phyloP scores from a whole-genome alignment of 1,140 invertebrate species.

The Aphelinus atriplicis region DNA sequence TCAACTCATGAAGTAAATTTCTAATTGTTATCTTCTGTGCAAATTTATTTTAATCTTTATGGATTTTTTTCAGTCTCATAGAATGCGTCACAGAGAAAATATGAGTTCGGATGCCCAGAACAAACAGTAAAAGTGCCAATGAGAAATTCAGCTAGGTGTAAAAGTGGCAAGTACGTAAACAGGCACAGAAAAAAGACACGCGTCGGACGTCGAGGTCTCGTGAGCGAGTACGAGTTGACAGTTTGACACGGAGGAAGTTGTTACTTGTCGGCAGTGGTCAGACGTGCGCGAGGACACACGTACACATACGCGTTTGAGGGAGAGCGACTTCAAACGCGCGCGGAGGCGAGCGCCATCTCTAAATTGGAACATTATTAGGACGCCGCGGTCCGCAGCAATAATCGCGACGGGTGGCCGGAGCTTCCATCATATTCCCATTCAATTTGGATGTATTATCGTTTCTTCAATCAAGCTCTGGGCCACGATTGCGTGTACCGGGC shows the following conservation, averaged over 20 bases:
- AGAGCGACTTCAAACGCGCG: constrained; percentile 39
- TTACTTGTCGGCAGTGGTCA: constrained; percentile 48
- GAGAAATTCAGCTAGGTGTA: too few species aligned
- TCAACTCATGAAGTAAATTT: too few species aligned
- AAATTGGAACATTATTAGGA: constrained; percentile 58
- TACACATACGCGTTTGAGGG: background rate
- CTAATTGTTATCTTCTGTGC: too few species aligned
- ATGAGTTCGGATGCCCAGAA: too few species aligned
- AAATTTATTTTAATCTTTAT: too few species aligned
- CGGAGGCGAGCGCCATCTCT: constrained; percentile 21
- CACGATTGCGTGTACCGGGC: background rate
- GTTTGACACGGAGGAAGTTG: constrained; percentile 45
- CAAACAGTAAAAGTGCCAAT: too few species aligned
- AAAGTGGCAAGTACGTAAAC: too few species aligned
- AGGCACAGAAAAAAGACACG: too few species aligned
- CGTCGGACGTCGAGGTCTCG: too few species aligned
- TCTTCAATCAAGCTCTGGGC: constrained; percentile 39
- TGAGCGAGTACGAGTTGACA: background rate
- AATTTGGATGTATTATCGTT: constrained; percentile 47
- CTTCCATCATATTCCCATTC: constrained; percentile 58
- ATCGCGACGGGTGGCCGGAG: constrained; percentile 45
- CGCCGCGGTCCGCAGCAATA: constrained; percentile 52
- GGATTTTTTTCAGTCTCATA: too few species aligned
- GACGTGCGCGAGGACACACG: constrained; percentile 18
- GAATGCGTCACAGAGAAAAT: too few species aligned